Conservation (phyloP, 2,888 invertebrate species). For the Drosophila ustulata region DNA sequence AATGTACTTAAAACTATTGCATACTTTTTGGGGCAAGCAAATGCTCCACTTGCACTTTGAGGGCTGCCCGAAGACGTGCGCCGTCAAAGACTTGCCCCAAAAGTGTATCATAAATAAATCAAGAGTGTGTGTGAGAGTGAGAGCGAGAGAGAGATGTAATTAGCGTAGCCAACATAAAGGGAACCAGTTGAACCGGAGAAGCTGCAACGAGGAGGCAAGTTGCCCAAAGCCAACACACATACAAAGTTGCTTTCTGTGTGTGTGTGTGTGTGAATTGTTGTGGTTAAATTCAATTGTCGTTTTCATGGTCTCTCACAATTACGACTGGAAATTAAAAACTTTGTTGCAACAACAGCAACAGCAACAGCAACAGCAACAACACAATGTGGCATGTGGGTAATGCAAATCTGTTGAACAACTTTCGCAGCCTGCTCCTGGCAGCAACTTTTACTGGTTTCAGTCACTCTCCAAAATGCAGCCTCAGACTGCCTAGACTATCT, state of each 20-base stretch:
- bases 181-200: neutral
- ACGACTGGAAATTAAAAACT: conserved; percentile 50
- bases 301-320: conserved; percentile 45
- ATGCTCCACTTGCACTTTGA: neutral
- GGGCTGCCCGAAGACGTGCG: neutral
- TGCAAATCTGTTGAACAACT: conserved; percentile 45
- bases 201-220: conserved; percentile 2
- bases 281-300: conserved; percentile 49
- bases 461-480: neutral
- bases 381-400: conserved; percentile 43
- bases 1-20: neutral
- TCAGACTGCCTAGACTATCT: neutral
- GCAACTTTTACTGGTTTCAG: conserved; percentile 12
- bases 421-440: conserved; percentile 27
- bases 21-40: neutral
- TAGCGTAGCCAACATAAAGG: conserved; percentile 2
- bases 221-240: neutral
- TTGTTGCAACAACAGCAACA: conserved; percentile 22
- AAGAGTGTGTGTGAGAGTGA: neutral
- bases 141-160: neutral
- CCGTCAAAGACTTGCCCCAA: neutral
- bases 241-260: neutral
- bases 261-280: conserved; percentile 22
- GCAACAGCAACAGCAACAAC: conserved; percentile 5
- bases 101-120: conserved; percentile 6